These are phyloP conservation scores for Halcyon malimbica DNA, from an alignment of 2,113 vertebrate species.

Conservation along the genomic window DNA sequence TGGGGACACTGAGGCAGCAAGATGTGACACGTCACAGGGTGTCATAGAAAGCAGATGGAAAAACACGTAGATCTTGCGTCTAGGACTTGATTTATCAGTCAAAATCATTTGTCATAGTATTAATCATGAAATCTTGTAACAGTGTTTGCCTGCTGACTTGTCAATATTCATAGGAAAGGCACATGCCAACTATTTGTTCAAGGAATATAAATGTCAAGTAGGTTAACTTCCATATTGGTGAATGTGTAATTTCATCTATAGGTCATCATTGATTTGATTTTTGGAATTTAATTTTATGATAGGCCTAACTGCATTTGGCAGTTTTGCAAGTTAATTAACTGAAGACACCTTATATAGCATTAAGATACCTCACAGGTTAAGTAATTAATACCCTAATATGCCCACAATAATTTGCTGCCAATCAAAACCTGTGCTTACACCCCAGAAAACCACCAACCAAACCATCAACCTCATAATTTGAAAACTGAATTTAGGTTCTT, in stretches of 20 bases:
- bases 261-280: constrained; percentile 33
- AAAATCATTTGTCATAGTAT: not conserved
- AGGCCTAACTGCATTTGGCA: not conserved
- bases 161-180: not conserved
- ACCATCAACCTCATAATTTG: not conserved
- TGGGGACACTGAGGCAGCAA: not conserved
- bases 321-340: not conserved
- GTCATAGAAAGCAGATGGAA: not conserved
- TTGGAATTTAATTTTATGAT: constrained; percentile 29
- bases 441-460: not conserved
- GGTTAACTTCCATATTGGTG: not conserved
- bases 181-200: not conserved
- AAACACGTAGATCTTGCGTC: not conserved
- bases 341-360: not conserved
- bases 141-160: not conserved
- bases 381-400: not conserved
- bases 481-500: not conserved
- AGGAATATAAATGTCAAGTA: not conserved
- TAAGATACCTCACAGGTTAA: not conserved
- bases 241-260: not conserved
- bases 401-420: not conserved
- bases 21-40: not conserved
- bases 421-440: not conserved
- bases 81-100: not conserved
- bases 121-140: not conserved